These are phyloP conservation scores for Liposcelis brunnea DNA, from an alignment of 2,888 invertebrate species.

Conservation along the genomic window DNA sequence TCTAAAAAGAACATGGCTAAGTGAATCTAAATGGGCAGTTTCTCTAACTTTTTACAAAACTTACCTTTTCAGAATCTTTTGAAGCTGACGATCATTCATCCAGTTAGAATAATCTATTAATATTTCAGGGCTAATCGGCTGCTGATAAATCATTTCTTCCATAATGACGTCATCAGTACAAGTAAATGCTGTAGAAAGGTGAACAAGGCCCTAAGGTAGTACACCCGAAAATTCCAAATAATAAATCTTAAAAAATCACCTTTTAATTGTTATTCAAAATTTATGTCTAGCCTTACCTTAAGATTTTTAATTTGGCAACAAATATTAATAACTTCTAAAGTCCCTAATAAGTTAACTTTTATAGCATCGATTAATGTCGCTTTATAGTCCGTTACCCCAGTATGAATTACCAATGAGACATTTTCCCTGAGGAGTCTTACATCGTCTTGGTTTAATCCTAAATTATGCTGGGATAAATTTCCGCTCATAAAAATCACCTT, in stretches of 20 bases:
- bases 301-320: slow-evolving; percentile 61
- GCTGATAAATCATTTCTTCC: slow-evolving; percentile 20
- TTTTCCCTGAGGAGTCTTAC: too few relatives aligned
- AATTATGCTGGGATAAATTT: too few relatives aligned
- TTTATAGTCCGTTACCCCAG: slow-evolving; percentile 29
- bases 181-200: slow-evolving; percentile 22
- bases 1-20: not conserved
- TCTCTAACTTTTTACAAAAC: too few relatives aligned
- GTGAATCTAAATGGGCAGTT: not conserved
- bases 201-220: slow-evolving; percentile 19
- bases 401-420: too few relatives aligned
- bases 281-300: too few relatives aligned
- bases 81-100: slow-evolving; percentile 18
- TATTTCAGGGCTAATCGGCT: slow-evolving; percentile 20
- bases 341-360: slow-evolving; percentile 79
- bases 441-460: too few relatives aligned
- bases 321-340: slow-evolving; percentile 57
- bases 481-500: too few relatives aligned
- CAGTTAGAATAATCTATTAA: slow-evolving; percentile 19
- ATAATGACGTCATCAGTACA: slow-evolving; percentile 20
- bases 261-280: too few relatives aligned
- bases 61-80: slow-evolving; percentile 19
- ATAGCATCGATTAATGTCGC: slow-evolving; percentile 75
- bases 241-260: too few relatives aligned
- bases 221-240: too few relatives aligned